Conservation (phyloP, 2,113 vertebrate genomes). For the Lepus americanus region DNA sequence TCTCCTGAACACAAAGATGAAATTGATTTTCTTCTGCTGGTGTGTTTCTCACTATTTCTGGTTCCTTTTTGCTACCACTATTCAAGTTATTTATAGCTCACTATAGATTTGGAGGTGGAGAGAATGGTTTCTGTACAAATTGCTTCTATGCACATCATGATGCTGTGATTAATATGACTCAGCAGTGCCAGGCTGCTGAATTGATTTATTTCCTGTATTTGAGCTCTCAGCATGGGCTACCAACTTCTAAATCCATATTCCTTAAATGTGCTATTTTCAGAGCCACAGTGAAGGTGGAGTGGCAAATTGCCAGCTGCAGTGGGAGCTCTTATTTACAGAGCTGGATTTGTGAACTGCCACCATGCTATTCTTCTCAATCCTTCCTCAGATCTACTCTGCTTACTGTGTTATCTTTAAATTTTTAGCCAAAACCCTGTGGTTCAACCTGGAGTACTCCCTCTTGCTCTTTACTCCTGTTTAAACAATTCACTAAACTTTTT, state of each 20-base stretch:
- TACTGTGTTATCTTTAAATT: neutral
- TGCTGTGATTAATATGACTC: slow-evolving; percentile 65
- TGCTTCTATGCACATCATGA: slow-evolving; percentile 41
- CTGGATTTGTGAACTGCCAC: neutral
- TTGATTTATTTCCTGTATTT: slow-evolving; percentile 66
- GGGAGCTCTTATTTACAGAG: neutral
- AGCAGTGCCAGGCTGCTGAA: neutral
- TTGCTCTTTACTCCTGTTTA: neutral
- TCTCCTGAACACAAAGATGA: slow-evolving; percentile 60
- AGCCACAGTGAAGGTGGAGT: neutral
- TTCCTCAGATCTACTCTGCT: neutral
- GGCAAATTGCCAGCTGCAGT: neutral
- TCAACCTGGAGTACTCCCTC: neutral
- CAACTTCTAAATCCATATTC: slow-evolving; percentile 43
- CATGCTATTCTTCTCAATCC: neutral
- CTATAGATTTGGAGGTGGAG: slow-evolving; percentile 56
- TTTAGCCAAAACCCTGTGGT: neutral
- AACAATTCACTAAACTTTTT: neutral
- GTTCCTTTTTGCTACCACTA: slow-evolving; percentile 69
- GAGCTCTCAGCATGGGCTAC: slow-evolving; percentile 10
- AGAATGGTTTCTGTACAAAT: slow-evolving; percentile 67
- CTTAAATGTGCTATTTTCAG: neutral
- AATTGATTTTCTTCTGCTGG: slow-evolving; percentile 75
- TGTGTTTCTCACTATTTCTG: slow-evolving; percentile 59
- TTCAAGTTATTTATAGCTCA: slow-evolving; percentile 65